Conservation (phyloP, 2,888 invertebrate genomes). For the Harpalus rubripes region DNA sequence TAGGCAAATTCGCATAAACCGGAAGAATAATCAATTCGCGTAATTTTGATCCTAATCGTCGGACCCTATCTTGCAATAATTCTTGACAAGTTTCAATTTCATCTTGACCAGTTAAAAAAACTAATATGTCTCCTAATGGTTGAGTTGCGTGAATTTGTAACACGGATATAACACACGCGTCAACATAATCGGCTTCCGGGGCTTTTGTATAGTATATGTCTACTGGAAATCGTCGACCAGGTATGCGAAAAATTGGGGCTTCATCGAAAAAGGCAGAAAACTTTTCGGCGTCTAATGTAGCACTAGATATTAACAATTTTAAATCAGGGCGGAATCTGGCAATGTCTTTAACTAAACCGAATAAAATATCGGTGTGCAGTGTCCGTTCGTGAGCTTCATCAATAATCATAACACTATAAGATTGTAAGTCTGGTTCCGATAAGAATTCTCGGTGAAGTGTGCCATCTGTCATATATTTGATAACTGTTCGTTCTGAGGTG, state of each 20-base stretch:
- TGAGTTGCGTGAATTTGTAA: constrained; percentile 99
- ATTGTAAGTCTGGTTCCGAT: constrained; percentile 96
- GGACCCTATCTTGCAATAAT: constrained; percentile 92
- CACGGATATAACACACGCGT: constrained; percentile 98
- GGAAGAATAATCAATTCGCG: constrained; percentile 95
- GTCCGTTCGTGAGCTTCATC: constrained; percentile 99
- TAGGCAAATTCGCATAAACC: constrained; percentile 98
- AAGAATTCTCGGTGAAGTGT: constrained; percentile 98
- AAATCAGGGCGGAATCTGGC: constrained; percentile 95
- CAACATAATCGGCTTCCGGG: constrained; percentile 99
- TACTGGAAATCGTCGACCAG: constrained; percentile 98
- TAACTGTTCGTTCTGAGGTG: constrained; percentile 96
- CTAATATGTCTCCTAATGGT: constrained; percentile 96
- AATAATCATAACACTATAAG: constrained; percentile 99
- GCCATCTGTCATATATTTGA: constrained; percentile 99
- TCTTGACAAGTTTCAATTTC: constrained; percentile 95
- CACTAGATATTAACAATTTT: constrained; percentile 97
- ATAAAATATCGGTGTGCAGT: constrained; percentile 97
- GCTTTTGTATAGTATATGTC: constrained; percentile 99
- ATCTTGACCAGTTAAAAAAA: constrained; percentile 96
- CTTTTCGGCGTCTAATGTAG: constrained; percentile 98
- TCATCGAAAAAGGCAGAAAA: constrained; percentile 99
- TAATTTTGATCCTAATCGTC: constrained; percentile 95
- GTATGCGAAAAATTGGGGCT: constrained; percentile 98
- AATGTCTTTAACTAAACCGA: constrained; percentile 98